A percentile compares a stretch with the other conserved stretches of the same genome.
phyloP scores from a whole-genome alignment of 1,140 invertebrate genomes.

The Lepidurus packardi region DNA sequence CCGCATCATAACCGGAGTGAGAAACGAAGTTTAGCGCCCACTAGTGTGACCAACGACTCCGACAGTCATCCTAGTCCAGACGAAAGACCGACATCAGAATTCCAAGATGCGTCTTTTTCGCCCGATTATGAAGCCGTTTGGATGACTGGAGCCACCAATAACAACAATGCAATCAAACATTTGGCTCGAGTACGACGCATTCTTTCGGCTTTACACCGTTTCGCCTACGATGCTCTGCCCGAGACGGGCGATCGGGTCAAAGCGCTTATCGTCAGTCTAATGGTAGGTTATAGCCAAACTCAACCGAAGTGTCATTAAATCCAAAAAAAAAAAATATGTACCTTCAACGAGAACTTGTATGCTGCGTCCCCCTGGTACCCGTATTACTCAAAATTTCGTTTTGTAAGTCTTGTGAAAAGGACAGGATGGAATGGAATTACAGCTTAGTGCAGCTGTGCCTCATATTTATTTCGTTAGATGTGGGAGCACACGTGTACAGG shows the following conservation, averaged over 20 bases:
- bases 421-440: slow-evolving; percentile 14
- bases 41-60: not conserved
- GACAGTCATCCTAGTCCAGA: not conserved
- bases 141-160: not conserved
- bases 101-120: slow-evolving; percentile 1
- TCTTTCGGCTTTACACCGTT: not conserved
- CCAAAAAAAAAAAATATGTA: not conserved
- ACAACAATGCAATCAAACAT: slow-evolving; percentile 19
- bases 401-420: slow-evolving; percentile 16
- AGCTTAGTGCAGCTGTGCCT: slow-evolving; percentile 20
- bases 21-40: not conserved
- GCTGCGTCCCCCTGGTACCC: not conserved
- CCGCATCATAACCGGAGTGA: slow-evolving; percentile 1
- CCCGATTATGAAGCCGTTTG: slow-evolving; percentile 16
- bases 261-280: not conserved
- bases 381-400: not conserved
- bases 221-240: slow-evolving; percentile 6
- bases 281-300: not conserved
- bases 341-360: not conserved
- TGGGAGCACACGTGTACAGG: slow-evolving; percentile 20
- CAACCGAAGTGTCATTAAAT: no score
- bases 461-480: slow-evolving; percentile 22
- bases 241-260: not conserved
- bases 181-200: not conserved
- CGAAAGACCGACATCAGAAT: not conserved